Evolutionary conservation across 2,797 vertebrate species (phyloP).

Genomic region (Borostomias antarcticus): DNA sequence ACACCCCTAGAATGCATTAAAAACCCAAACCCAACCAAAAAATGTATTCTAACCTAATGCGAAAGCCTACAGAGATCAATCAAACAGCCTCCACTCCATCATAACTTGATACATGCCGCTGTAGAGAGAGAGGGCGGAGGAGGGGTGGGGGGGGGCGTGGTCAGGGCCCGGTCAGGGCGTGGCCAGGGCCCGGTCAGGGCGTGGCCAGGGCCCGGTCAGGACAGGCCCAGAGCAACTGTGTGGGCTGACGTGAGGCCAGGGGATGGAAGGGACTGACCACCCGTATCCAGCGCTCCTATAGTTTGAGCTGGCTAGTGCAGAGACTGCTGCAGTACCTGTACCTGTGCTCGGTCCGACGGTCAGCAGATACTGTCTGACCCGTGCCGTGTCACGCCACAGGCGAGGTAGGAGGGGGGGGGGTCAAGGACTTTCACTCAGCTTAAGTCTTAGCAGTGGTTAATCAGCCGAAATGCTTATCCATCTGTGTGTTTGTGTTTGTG

Average conservation of each 20-base stretch:
- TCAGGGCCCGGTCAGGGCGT: too few species aligned
- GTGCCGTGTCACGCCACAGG: neutral
- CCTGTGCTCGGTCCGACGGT: too few species aligned
- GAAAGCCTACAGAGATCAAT: too few species aligned
- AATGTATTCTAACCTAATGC: too few species aligned
- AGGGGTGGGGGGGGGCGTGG: too few species aligned
- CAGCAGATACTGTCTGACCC: neutral
- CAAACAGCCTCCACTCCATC: too few species aligned
- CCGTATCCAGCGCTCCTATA: neutral
- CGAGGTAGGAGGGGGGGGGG: neutral
- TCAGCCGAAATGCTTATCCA: constrained; percentile 20
- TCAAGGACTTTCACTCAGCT: constrained; percentile 4
- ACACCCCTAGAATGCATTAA: too few species aligned
- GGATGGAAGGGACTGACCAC: neutral
- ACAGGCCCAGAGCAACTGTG: neutral
- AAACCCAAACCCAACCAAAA: too few species aligned
- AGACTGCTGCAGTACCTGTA: too few species aligned
- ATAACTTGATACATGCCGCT: too few species aligned
- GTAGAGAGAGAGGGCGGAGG: too few species aligned
- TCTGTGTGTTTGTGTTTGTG: constrained; percentile 11
- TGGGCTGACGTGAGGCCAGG: neutral
- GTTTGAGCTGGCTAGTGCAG: neutral
- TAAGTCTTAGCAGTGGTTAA: constrained; percentile 18
- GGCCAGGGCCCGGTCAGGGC: too few species aligned
- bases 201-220: neutral